A percentile compares a stretch with the other conserved stretches of the same genome.
These are phyloP conservation scores for Eupithecia inturbata DNA, from an alignment of 2,888 invertebrate genomes.

Conservation along the genomic window DNA sequence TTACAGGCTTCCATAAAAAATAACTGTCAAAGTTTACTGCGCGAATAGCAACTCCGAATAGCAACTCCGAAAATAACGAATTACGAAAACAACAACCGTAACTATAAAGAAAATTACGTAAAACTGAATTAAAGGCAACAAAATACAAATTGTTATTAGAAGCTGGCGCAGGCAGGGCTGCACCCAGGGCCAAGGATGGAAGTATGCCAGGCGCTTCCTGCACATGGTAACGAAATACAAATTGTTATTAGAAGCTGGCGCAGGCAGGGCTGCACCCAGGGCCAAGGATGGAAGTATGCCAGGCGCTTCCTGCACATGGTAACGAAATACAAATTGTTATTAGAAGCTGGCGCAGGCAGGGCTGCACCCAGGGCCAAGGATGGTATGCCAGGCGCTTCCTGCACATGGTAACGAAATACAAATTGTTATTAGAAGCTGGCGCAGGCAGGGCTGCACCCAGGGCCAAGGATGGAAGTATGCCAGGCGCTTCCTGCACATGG, in stretches of 20 bases:
- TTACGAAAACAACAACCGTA: conserved; percentile 45
- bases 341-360: too few species aligned
- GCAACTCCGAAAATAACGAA: conserved; percentile 27
- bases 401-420: conserved; percentile 42
- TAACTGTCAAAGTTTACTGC: conserved; percentile 33
- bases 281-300: too few species aligned
- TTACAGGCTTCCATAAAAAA: conserved; percentile 34
- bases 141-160: conserved; percentile 45
- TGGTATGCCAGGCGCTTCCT: too few species aligned
- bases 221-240: too few species aligned
- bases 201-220: neutral
- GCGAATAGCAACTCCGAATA: conserved; percentile 10
- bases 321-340: too few species aligned
- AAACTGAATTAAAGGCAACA: conserved; percentile 40
- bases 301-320: too few species aligned
- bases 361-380: too few species aligned
- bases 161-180: conserved; percentile 18
- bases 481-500: neutral
- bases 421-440: conserved; percentile 41
- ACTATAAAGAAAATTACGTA: conserved; percentile 50
- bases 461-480: neutral
- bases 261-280: too few species aligned
- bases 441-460: conserved; percentile 13
- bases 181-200: neutral
- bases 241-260: too few species aligned